A percentile compares a stretch with the other conserved stretches of the same genome.
Conservation (phyloP, 2,888 invertebrate species). For the Drosophila anomelani region DNA sequence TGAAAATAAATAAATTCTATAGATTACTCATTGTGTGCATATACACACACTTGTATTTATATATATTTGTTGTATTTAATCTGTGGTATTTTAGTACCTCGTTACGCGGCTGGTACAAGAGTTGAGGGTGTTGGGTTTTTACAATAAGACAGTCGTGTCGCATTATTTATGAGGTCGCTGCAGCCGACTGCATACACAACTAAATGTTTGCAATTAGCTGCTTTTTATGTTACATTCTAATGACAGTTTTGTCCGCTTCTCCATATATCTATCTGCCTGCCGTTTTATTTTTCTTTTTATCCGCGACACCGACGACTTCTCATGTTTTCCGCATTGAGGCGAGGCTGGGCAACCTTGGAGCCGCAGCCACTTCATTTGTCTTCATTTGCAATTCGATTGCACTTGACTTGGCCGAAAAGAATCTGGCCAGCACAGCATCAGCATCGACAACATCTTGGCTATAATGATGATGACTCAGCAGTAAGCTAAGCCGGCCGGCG, state of each 20-base stretch:
- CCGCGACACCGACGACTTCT: constrained; percentile 30
- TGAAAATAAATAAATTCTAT: no score
- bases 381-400: constrained; percentile 73
- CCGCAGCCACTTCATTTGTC: constrained; percentile 59
- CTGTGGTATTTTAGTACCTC: constrained; percentile 6
- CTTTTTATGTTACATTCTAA: constrained; percentile 75
- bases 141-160: constrained; percentile 29
- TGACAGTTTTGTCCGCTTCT: constrained; percentile 58
- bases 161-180: constrained; percentile 67
- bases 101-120: not conserved
- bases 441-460: constrained; percentile 14
- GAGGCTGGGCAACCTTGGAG: constrained; percentile 63
- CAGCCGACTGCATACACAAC: constrained; percentile 30
- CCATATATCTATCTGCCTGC: constrained; percentile 12
- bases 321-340: constrained; percentile 73
- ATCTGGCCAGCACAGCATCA: constrained; percentile 50
- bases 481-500: constrained; percentile 58
- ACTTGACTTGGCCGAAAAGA: constrained; percentile 52
- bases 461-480: constrained; percentile 66
- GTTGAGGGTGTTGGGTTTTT: constrained; percentile 33
- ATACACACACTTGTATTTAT: not conserved
- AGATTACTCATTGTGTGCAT: not conserved
- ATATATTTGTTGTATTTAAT: not conserved
- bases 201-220: constrained; percentile 69
- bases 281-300: constrained; percentile 17